Base-by-base conservation (phyloP, 2,888 invertebrate species). In the Homarus gammarus region DNA sequence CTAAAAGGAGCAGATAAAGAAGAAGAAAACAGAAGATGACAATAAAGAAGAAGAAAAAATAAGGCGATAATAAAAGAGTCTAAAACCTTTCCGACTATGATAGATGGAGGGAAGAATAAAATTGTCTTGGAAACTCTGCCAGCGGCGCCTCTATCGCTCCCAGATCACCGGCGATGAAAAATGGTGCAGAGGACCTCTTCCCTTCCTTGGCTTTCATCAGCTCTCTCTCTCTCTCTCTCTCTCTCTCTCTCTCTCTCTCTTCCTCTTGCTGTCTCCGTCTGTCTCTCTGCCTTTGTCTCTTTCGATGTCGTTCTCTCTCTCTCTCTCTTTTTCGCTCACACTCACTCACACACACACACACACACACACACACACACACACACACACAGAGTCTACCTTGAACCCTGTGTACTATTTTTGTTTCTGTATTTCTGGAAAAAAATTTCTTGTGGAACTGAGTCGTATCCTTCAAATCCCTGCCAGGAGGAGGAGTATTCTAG, bases 101-200 rank as follows among this genome's bases (percentile, higher is more conserved):
- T 79, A 61, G 79, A 79, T 61, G 36, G 61, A 56, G 38, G n/a
- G 38, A 79, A 79, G 79, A 79, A 61, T 56, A 79, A 79, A 79
- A 79, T 79, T 79, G 79, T 79, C 38, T 79, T 61, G n/a, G 61
- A 78, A 61, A 33, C 31, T 61, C 33, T 33, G 56, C 61, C 22
- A 12, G 15, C 38, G 36, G 18, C n/a, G 61, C 38, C 61, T 61
- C 56, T 51, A 78, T 61, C 79, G n/a, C 36, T 12, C 31, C 1
- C 64, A 64, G 64, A 64, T 27, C 64, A 64, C 64, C 64, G 12
- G 12, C 64, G 15, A 22, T 64, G 64, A 64, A 27, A 6, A 64
- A 64, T 64, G 64, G 64, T n/a, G 27, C 10, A 2, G 5, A 27
- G 5, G 64, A 22, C 12, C 56, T 12, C 22, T 22, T 56, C 22